Percentiles rank a stretch among this genome's conserved stretches.
These are phyloP conservation scores for Drosophila jambulina DNA, from an alignment of 1,140 invertebrate genomes.

Conservation along the genomic window DNA sequence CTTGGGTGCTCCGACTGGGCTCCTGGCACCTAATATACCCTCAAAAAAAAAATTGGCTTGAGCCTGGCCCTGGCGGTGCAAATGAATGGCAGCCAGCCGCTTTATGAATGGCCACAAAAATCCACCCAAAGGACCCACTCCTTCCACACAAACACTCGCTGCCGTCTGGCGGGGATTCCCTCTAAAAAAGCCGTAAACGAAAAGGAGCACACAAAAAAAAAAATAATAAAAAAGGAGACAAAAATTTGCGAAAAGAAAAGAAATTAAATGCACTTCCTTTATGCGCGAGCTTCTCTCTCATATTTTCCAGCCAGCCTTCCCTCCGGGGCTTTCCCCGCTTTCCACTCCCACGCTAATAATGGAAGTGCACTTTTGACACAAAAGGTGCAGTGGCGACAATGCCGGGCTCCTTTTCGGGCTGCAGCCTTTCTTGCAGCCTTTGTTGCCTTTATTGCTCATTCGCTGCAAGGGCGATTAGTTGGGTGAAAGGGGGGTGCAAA, in stretches of 20 bases:
- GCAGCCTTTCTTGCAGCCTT: not conserved
- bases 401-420: slow-evolving; percentile 14
- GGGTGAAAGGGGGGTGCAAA: not conserved
- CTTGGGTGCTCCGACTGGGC: too few species aligned
- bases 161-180: slow-evolving; percentile 21
- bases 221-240: not conserved
- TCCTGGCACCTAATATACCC: not conserved
- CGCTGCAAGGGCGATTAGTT: slow-evolving; percentile 76
- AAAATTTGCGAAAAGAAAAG: slow-evolving; percentile 57
- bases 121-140: slow-evolving; percentile 12
- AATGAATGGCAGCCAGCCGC: slow-evolving; percentile 57
- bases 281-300: slow-evolving; percentile 59
- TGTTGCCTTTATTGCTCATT: slow-evolving; percentile 78
- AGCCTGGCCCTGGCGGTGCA: slow-evolving; percentile 12
- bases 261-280: slow-evolving; percentile 83
- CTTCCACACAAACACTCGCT: slow-evolving; percentile 4
- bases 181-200: not conserved
- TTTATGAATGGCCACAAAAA: slow-evolving; percentile 72
- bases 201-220: not conserved
- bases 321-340: too few species aligned
- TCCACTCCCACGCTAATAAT: slow-evolving; percentile 67
- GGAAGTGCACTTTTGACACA: slow-evolving; percentile 82
- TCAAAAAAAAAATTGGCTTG: not conserved
- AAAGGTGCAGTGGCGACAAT: slow-evolving; percentile 79
- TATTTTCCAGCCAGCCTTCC: slow-evolving; percentile 47